Conservation (phyloP, 2,888 invertebrate genomes). For the Galeopsomyia nigrocyanea region DNA sequence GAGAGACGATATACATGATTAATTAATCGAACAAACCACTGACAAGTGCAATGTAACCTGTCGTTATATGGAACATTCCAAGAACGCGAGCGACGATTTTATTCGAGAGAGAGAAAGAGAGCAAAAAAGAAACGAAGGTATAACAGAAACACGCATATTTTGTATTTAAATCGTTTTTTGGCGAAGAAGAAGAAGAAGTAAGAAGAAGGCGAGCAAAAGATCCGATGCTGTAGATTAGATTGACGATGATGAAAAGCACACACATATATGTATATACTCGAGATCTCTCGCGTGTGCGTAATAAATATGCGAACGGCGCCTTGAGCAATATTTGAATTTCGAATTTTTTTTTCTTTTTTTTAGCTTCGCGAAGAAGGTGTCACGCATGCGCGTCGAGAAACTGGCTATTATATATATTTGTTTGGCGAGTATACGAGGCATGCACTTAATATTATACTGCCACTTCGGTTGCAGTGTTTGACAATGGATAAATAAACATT, state of each 20-base stretch:
- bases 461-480: too few relatives aligned
- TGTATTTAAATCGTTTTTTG: constrained; percentile 41
- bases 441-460: too few relatives aligned
- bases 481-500: too few relatives aligned
- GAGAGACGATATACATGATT: too few relatives aligned
- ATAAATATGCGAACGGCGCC: constrained; percentile 31
- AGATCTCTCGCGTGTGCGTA: constrained; percentile 25
- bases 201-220: constrained; percentile 5
- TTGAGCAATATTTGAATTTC: constrained; percentile 32
- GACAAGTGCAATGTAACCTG: too few relatives aligned
- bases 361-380: constrained; percentile 40
- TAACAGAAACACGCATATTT: constrained; percentile 15
- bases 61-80: too few relatives aligned
- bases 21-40: too few relatives aligned
- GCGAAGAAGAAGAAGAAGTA: constrained; percentile 29
- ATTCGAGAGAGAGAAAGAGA: background rate
- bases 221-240: constrained; percentile 41
- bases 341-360: constrained; percentile 12
- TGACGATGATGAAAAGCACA: background rate
- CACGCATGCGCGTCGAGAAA: constrained; percentile 18
- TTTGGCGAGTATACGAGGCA: too few relatives aligned
- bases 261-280: too few relatives aligned
- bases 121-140: too few relatives aligned
- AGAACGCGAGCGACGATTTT: too few relatives aligned
- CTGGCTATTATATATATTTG: too few relatives aligned